Evolutionary conservation across 2,797 vertebrate species (phyloP), one percentile per base, ranked within the genome.

Genomic region (Tragopan temminckii): DNA sequence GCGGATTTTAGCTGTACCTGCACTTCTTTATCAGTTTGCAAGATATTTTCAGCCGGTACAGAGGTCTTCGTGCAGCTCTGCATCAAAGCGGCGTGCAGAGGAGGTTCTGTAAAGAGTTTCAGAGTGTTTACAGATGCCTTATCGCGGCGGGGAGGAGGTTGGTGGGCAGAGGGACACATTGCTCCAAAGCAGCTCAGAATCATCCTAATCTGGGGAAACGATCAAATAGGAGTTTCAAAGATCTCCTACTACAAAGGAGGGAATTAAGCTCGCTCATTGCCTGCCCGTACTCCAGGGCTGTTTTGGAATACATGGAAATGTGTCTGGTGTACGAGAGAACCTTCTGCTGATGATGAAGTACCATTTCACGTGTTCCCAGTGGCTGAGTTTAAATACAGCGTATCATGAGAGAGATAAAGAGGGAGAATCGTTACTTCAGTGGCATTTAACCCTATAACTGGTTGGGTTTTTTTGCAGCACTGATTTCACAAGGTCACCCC

Each of bases 121-220:
- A 94, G 95, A 82, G 77, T 95, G 96, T 98, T 98, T 97, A 97
- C 95, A 97, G 97, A 97, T 96, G 95, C 94, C 97, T 98, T 98
- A 98, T 98, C 96, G 16, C 88, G 50, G 23, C 63, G 68, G 89
- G 95, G 66, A 80, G 85, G 79, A 80, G 74, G 53, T 15, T 62
- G 70, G 71, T 77, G 53, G 69, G 87, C 87, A 48, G 88, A 85
- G 94, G 81, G 91, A 80, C 84, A 62, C 33, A 77, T 89, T 95
- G 91, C 96, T 97, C 96, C 96, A 90, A 89, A 96, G 96, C 88
- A 48, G 70, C 62, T 6, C 88, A 76, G 93, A 95, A 93, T 70
- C 69, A 7, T 62, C 89, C 91, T 97, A 95, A 97, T 97, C 97
- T 95, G 80, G 9, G 11, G 80, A 91, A 90, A 70, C 25, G 19